Base-by-base conservation (phyloP, 2,888 invertebrate genomes). In the Dendrolimus pini region DNA sequence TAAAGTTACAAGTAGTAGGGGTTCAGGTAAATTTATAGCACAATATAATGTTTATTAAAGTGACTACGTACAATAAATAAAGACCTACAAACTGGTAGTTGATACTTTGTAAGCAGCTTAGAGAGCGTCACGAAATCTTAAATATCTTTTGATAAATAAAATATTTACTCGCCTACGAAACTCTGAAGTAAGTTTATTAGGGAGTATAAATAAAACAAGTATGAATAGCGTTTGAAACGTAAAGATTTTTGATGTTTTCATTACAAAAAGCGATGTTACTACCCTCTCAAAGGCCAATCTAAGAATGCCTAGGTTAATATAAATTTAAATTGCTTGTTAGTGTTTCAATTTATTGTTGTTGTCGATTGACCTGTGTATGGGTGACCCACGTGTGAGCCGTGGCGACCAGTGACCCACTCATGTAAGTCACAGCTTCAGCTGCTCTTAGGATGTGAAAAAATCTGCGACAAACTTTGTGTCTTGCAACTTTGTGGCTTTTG, bases 381-480 rank as follows among this genome's bases (percentile, higher is more conserved):
- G 60, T 66, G 67, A 69, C 66, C 67, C 62, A 41, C 10, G 52
- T 14, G 56, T 66, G 66, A 67, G 70, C 65, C 13, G 58, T 41
- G 42, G 56, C 55, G 58, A 62, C 52, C 58, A 41, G 55, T 69
- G 65, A 63, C 70, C 66, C 60, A 66, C 66, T 71, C 57, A 72
- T 62, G 61, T 58, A 60, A 56, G 59, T 62, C 18, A n/a, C 13
- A 59, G 54, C 54, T 52, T 60, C 54, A 65, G 60, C 65, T 68
- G 54, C 47, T 12, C 9, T 2, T 9, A 7, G 2, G 12, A 47
- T 47, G 9, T 47, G 47, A 7, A 47, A 47, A 47, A 0, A 47
- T 1, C 10, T 18, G 18, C 18, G 18, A 18, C 3, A 18, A 18
- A 18, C 6, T 30, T 6, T 6, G 30, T 30, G 30, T 30, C 6